Base-by-base conservation (phyloP, 2,888 invertebrate genomes). In the Lissocephala sabroskyi region DNA sequence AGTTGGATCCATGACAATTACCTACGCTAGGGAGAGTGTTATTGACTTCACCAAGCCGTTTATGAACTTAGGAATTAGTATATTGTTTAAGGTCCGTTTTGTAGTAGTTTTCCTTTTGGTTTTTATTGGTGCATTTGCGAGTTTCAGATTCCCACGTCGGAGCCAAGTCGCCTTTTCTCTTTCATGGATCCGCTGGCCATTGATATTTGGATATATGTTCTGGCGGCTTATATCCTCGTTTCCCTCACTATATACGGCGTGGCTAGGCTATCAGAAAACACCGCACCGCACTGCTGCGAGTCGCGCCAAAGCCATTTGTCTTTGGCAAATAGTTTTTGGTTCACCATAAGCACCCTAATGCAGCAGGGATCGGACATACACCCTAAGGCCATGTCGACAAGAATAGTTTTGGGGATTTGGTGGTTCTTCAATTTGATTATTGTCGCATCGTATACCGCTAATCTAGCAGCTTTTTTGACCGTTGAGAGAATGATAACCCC, bases 351-450 rank as follows among this genome's bases (percentile, higher is more conserved):
- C n/a, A 94, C 94, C 1, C 86, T 95, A 41, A 93, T 95, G 91
- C 94, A 94, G 76, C 94, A 94, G 84, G 92, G 93, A 62, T 91
- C 91, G 35, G 91, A 91, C 76, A 85, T 92, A 45, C 92, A 92
- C 82, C 95, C 95, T 3, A 93, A 88, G 17, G 83, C 84, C 1
- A 52, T 75, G 1, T 83, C 84, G 0, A 95, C 95, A 0, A 86
- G 95, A 45, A 91, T 95, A 49, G 93, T 95, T 1, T 93, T 94
- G 39, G 93, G 91, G 4, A 90, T 91, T 66, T 96, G 96, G 95
- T 96, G 95, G 93, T 95, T 96, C 82, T 95, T 96, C 84, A 95
- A 94, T 0, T 86, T 96, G 19, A 95, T 96, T 67, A 94, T 96
- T 64, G 93, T 95, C 62, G 93, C 94, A 0, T 95, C 95, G 2